Evolutionary conservation across 2,797 vertebrate species (phyloP).

Genomic region (Fratercula arctica): DNA sequence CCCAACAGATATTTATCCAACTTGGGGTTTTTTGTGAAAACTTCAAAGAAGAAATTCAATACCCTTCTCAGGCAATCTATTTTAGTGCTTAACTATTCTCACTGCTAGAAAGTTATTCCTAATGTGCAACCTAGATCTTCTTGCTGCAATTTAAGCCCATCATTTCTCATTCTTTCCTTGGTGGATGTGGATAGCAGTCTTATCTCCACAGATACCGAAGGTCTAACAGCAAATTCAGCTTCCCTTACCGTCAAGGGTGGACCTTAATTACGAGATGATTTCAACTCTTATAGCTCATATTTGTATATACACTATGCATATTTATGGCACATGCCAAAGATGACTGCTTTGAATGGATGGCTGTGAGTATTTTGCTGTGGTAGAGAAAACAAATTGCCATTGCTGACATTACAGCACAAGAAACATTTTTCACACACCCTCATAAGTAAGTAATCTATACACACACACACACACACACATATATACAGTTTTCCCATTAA

Average conservation of each 20-base stretch:
- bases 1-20: background rate
- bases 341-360: constrained; percentile 18
- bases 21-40: background rate
- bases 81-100: constrained; percentile 9
- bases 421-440: constrained; percentile 14
- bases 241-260: background rate
- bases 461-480: background rate
- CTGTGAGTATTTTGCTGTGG: constrained; percentile 22
- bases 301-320: constrained; percentile 15
- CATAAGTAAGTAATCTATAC: background rate
- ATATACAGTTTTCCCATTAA: background rate
- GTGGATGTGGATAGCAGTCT: background rate
- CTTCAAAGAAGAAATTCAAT: background rate
- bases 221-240: constrained; percentile 31
- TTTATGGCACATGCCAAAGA: constrained; percentile 38
- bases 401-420: background rate
- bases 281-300: constrained; percentile 9
- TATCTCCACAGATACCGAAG: background rate
- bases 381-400: constrained; percentile 41
- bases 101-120: background rate
- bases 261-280: constrained; percentile 51
- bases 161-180: background rate
- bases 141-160: background rate
- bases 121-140: background rate
- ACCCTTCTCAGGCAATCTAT: background rate